phyloP scores from a whole-genome alignment of 1,140 invertebrate species.

The Drosophila setifemur region DNA sequence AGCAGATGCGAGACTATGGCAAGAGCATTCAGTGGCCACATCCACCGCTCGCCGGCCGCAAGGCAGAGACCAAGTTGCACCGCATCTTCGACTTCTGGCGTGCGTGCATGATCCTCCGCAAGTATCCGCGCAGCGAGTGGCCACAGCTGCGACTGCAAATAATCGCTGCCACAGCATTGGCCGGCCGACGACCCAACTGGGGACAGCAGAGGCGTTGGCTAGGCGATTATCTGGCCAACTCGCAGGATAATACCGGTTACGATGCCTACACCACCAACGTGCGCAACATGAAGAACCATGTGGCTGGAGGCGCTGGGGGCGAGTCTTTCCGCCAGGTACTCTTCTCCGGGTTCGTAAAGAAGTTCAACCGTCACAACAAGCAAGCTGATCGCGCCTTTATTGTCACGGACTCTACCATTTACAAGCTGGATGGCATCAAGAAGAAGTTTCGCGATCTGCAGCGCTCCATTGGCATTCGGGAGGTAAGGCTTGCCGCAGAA shows the following conservation, averaged over 20 bases:
- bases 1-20: slow-evolving; percentile 88
- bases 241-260: slow-evolving; percentile 90
- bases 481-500: slow-evolving; percentile 84
- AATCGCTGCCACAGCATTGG: slow-evolving; percentile 90
- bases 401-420: slow-evolving; percentile 93
- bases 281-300: slow-evolving; percentile 86
- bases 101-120: slow-evolving; percentile 92
- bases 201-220: slow-evolving; percentile 93
- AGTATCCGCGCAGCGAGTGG: slow-evolving; percentile 92
- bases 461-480: slow-evolving; percentile 90
- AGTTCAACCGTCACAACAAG: slow-evolving; percentile 92
- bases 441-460: slow-evolving; percentile 94
- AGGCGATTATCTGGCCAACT: slow-evolving; percentile 93
- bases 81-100: slow-evolving; percentile 89
- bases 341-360: slow-evolving; percentile 86
- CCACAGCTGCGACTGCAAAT: slow-evolving; percentile 92
- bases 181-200: slow-evolving; percentile 90
- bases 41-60: slow-evolving; percentile 87
- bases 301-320: slow-evolving; percentile 51
- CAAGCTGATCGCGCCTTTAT: slow-evolving; percentile 93
- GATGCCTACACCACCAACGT: slow-evolving; percentile 88
- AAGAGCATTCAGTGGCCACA: slow-evolving; percentile 91
- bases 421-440: slow-evolving; percentile 92
- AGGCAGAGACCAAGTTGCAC: slow-evolving; percentile 83
- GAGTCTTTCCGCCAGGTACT: slow-evolving; percentile 87